Conservation (phyloP, 2,888 invertebrate species). For the Chironomus riparius region DNA sequence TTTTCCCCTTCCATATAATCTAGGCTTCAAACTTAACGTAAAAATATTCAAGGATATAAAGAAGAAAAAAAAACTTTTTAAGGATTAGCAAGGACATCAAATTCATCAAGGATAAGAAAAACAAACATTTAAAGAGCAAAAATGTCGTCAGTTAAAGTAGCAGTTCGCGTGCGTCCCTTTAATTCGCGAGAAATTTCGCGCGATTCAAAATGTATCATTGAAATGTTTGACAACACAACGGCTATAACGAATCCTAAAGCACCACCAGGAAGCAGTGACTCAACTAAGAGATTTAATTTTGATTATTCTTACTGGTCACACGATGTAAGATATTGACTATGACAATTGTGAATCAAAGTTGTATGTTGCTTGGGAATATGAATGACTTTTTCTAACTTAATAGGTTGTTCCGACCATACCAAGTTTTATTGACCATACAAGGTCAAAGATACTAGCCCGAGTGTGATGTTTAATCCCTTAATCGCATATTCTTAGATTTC, state of each 20-base stretch:
- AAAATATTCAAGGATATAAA: background rate
- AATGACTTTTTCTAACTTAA: too few relatives aligned
- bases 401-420: too few relatives aligned
- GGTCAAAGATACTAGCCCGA: too few relatives aligned
- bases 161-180: slow-evolving; percentile 98
- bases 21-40: background rate
- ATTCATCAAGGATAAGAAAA: background rate
- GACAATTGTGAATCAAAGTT: too few relatives aligned
- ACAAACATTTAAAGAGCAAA: background rate
- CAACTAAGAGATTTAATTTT: slow-evolving; percentile 91
- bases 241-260: slow-evolving; percentile 88
- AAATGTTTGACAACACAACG: slow-evolving; percentile 89
- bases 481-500: too few relatives aligned
- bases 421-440: too few relatives aligned
- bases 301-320: slow-evolving; percentile 99
- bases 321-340: slow-evolving; percentile 57
- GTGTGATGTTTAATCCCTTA: too few relatives aligned
- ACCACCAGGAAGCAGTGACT: slow-evolving; percentile 75
- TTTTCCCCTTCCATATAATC: background rate
- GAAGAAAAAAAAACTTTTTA: background rate
- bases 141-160: slow-evolving; percentile 97
- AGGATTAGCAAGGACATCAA: background rate
- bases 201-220: slow-evolving; percentile 93
- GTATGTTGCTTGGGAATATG: too few relatives aligned
- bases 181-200: slow-evolving; percentile 91